These are phyloP conservation scores for Apis laboriosa DNA, from an alignment of 1,140 invertebrate species.

Conservation along the genomic window DNA sequence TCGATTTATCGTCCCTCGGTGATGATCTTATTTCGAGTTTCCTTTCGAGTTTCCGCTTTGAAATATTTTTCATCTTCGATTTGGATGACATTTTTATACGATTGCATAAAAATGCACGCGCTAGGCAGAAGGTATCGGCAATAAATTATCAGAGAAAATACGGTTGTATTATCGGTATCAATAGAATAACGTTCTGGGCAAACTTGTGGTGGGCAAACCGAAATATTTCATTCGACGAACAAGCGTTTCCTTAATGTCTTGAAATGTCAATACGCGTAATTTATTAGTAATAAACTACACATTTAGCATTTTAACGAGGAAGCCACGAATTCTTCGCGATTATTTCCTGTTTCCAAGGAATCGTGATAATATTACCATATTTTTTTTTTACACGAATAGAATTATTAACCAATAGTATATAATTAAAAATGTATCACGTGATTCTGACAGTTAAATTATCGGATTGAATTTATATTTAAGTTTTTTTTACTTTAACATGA, in stretches of 20 bases:
- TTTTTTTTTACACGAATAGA: background rate
- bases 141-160: slow-evolving; percentile 41
- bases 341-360: background rate
- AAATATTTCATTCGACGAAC: slow-evolving; percentile 43
- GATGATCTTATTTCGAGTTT: no score
- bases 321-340: background rate
- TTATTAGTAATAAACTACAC: background rate
- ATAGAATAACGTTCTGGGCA: slow-evolving; percentile 37
- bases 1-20: no score
- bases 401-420: background rate
- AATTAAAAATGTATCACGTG: background rate
- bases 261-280: slow-evolving; percentile 16
- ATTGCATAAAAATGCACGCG: background rate
- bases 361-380: background rate
- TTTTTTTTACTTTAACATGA: background rate
- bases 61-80: background rate
- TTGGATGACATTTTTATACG: background rate
- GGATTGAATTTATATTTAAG: background rate
- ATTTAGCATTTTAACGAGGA: no score
- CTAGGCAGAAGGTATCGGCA: slow-evolving; percentile 27
- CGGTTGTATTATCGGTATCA: slow-evolving; percentile 41
- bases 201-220: slow-evolving; percentile 28
- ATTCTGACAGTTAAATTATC: slow-evolving; percentile 21
- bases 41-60: background rate
- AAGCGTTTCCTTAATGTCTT: slow-evolving; percentile 32